phyloP scores from a whole-genome alignment of 2,113 vertebrate species.

The Oplegnathus fasciatus region DNA sequence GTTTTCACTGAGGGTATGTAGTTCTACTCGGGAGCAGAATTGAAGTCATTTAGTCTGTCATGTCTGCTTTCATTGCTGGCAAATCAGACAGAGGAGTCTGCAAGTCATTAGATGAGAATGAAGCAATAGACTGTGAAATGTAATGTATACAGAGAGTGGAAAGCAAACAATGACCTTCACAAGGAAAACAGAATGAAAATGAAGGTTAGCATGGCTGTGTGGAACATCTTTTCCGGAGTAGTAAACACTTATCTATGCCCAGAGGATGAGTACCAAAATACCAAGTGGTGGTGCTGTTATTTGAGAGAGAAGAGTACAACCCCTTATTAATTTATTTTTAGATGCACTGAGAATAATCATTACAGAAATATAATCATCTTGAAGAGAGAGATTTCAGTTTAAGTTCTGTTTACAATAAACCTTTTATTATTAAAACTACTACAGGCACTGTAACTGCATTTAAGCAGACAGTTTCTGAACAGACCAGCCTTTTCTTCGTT shows the following conservation, averaged over 20 bases:
- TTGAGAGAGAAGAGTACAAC: slow-evolving; percentile 14
- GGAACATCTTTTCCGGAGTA: slow-evolving; percentile 38
- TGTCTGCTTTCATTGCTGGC: slow-evolving; percentile 80
- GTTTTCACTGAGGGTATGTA: slow-evolving; percentile 43
- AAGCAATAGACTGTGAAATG: slow-evolving; percentile 84
- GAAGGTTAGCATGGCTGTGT: slow-evolving; percentile 49
- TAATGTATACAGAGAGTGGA: slow-evolving; percentile 75
- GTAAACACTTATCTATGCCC: slow-evolving; percentile 40
- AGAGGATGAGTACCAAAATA: slow-evolving; percentile 19
- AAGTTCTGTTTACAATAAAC: not conserved
- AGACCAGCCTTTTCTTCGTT: not conserved
- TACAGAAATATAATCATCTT: not conserved
- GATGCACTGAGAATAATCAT: not conserved
- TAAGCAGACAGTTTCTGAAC: not conserved
- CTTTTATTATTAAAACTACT: not conserved
- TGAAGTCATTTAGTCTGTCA: slow-evolving; percentile 80
- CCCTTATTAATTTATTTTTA: not conserved
- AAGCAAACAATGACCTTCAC: slow-evolving; percentile 74
- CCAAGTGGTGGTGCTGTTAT: not conserved
- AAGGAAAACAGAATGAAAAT: slow-evolving; percentile 61
- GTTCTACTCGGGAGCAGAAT: slow-evolving; percentile 67
- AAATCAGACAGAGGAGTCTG: slow-evolving; percentile 79
- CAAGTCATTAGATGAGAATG: slow-evolving; percentile 79
- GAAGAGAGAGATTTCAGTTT: not conserved
- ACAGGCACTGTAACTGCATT: not conserved